phyloP scores from a whole-genome alignment of 2,888 invertebrate genomes.

The Agrochola macilenta region DNA sequence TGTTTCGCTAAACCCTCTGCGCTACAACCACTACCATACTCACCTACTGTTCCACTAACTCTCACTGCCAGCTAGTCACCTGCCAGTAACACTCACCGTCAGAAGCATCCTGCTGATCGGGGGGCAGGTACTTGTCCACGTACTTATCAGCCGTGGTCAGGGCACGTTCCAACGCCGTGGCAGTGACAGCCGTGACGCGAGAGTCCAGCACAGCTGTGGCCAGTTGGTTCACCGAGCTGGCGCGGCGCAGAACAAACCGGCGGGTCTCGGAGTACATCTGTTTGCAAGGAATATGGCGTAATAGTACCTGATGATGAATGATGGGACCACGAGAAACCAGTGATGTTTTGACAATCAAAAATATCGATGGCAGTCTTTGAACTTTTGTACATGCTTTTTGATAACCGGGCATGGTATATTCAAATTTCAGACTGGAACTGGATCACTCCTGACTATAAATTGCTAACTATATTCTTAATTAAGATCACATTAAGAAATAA shows the following conservation, averaged over 20 bases:
- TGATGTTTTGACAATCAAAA: not conserved
- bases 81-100: constrained; percentile 90
- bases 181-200: constrained; percentile 93
- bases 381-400: not conserved
- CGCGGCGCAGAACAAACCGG: constrained; percentile 94
- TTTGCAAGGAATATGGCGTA: constrained; percentile 19
- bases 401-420: not conserved
- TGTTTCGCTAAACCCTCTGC: not conserved
- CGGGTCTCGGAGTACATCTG: constrained; percentile 96
- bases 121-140: constrained; percentile 95
- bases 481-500: not conserved
- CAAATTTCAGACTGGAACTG: not conserved
- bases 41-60: not conserved
- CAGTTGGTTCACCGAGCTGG: constrained; percentile 95
- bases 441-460: not conserved
- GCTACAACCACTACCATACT: no score
- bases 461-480: no score
- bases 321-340: not conserved
- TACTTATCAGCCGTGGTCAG: constrained; percentile 95
- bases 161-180: constrained; percentile 93
- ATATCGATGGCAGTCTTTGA: not conserved
- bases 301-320: constrained; percentile 5
- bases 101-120: constrained; percentile 91
- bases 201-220: constrained; percentile 93
- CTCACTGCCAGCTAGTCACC: no score